Conservation (phyloP, 2,888 invertebrate genomes). For the Mayetiola destructor region DNA sequence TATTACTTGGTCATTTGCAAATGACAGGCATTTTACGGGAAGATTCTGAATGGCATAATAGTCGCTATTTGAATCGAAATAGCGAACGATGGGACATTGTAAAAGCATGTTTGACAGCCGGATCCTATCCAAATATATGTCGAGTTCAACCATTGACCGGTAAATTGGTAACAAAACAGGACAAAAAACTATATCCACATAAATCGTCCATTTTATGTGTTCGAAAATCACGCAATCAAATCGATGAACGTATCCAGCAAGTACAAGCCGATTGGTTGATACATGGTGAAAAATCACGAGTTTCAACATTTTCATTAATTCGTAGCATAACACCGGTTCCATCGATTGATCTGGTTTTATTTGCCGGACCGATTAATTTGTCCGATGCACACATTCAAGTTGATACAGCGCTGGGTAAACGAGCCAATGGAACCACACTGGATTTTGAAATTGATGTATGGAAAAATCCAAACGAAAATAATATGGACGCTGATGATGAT, state of each 20-base stretch:
- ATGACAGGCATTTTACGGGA: conserved; percentile 37
- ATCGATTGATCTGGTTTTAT: conserved; percentile 63
- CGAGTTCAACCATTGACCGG: conserved; percentile 49
- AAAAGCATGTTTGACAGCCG: conserved; percentile 75
- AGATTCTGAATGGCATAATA: conserved; percentile 44
- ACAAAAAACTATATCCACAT: conserved; percentile 40
- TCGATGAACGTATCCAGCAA: conserved; percentile 26
- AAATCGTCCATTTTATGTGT: conserved; percentile 41
- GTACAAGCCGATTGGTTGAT: conserved; percentile 71
- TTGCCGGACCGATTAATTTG: conserved; percentile 43
- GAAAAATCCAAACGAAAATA: conserved; percentile 15
- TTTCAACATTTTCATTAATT: conserved; percentile 52
- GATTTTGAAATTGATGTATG: conserved; percentile 14
- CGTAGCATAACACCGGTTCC: conserved; percentile 70
- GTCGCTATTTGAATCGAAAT: conserved; percentile 61
- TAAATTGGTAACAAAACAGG: conserved; percentile 48
- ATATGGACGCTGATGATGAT: conserved; percentile 24
- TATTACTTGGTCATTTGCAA: conserved; percentile 61
- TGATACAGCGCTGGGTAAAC: too few species aligned
- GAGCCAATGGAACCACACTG: neutral
- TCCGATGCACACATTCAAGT: neutral
- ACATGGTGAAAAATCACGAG: conserved; percentile 70
- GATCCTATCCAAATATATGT: conserved; percentile 80
- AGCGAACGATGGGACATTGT: conserved; percentile 81
- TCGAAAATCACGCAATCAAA: conserved; percentile 17